These are phyloP conservation scores for Megamerina dolium DNA, from an alignment of 2,888 invertebrate species.

Conservation along the genomic window DNA sequence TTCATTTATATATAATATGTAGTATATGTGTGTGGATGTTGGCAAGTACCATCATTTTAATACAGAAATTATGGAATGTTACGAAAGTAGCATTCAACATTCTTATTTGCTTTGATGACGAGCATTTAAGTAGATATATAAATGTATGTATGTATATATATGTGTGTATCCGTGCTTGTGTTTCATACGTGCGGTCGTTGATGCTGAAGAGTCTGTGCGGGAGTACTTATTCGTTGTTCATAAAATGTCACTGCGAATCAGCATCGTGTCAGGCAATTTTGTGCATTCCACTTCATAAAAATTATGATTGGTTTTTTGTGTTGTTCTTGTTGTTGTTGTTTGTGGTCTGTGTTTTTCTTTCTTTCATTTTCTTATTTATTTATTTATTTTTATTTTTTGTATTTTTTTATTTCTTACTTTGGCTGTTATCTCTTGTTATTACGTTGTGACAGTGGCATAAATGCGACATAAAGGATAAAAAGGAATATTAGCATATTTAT, in stretches of 20 bases:
- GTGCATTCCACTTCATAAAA: slow-evolving; percentile 43
- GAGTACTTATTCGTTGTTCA: too few relatives aligned
- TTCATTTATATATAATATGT: too few relatives aligned
- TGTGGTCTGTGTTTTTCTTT: slow-evolving; percentile 1
- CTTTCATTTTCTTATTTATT: slow-evolving; percentile 17
- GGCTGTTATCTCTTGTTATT: neutral
- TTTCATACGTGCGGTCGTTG: neutral
- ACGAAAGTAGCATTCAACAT: too few relatives aligned
- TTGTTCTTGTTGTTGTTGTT: slow-evolving; percentile 14
- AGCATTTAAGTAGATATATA: too few relatives aligned
- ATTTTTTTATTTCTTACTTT: neutral
- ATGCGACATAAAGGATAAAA: slow-evolving; percentile 7
- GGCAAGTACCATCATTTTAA: too few relatives aligned
- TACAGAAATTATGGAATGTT: too few relatives aligned
- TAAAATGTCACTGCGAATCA: slow-evolving; percentile 26
- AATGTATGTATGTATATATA: too few relatives aligned
- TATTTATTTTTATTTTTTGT: neutral
- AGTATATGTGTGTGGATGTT: too few relatives aligned
- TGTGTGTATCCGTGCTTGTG: too few relatives aligned
- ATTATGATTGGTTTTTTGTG: slow-evolving; percentile 41
- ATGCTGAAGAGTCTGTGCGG: neutral
- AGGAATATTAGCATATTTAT: slow-evolving; percentile 39
- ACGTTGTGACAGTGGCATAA: neutral
- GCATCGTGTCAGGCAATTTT: slow-evolving; percentile 37
- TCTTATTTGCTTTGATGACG: slow-evolving; percentile 9